phyloP scores from a whole-genome alignment of 53 echinoderm and acorn worm species.

The Patiria pectinifera region DNA sequence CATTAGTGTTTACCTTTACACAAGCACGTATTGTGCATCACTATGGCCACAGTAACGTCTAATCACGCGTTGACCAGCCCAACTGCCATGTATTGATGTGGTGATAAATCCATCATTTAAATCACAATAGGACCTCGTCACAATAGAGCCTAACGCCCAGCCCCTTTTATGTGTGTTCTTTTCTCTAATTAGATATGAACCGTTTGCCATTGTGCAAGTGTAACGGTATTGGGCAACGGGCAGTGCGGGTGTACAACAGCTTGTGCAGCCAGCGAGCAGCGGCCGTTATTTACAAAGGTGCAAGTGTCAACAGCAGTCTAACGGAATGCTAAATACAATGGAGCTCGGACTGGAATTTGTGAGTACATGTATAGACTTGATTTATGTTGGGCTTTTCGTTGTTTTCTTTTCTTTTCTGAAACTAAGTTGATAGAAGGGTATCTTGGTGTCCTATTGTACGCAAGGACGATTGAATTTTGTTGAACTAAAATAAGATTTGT shows the following conservation, averaged over 20 bases:
- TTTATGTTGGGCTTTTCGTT: too few relatives aligned
- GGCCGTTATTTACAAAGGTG: constrained; percentile 21
- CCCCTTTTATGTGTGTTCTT: neutral
- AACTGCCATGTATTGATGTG: neutral
- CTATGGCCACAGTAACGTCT: constrained; percentile 36
- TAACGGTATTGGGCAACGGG: constrained; percentile 3
- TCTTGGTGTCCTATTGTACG: too few relatives aligned
- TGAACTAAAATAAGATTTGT: too few relatives aligned
- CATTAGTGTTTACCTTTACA: neutral
- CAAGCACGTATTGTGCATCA: neutral
- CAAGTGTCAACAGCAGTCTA: neutral
- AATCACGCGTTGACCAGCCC: constrained; percentile 24
- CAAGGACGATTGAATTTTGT: too few relatives aligned
- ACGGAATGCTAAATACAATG: constrained; percentile 18
- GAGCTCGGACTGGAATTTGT: neutral
- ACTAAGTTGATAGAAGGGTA: too few relatives aligned
- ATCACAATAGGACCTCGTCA: constrained; percentile 43
- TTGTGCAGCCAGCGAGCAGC: neutral
- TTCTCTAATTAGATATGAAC: constrained; percentile 55
- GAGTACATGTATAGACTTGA: constrained; percentile 1
- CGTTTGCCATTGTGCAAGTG: constrained; percentile 22
- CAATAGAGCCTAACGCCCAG: constrained; percentile 40
- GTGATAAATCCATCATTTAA: constrained; percentile 36
- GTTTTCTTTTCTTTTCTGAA: too few relatives aligned
- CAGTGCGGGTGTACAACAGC: neutral